Conservation (phyloP, 2,888 invertebrate genomes). For the Drosophila kambysellisi region DNA sequence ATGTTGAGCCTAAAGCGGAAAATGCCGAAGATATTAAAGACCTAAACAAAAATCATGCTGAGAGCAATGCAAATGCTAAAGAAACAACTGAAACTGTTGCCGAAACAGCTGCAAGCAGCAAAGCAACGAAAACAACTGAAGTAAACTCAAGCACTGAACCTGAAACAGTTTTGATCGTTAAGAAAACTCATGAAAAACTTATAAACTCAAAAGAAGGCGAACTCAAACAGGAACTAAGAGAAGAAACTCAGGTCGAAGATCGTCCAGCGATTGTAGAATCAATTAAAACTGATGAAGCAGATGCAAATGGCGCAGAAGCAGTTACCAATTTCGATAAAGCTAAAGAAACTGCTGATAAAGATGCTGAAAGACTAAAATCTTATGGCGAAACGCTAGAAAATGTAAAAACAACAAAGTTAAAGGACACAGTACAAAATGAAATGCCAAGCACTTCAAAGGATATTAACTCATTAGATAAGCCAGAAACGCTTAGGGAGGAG, state of each 20-base stretch:
- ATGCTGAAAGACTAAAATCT: neutral
- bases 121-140: neutral
- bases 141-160: neutral
- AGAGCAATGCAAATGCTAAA: neutral
- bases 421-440: constrained; percentile 22
- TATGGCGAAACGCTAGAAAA: neutral
- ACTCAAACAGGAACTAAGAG: neutral
- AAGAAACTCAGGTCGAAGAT: neutral
- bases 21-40: constrained; percentile 1
- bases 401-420: neutral
- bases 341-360: neutral
- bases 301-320: neutral
- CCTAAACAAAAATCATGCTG: neutral
- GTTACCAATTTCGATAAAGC: neutral
- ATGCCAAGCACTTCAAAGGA: constrained; percentile 43
- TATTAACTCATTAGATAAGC: constrained; percentile 2
- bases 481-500: neutral
- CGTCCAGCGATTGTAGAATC: constrained; percentile 1
- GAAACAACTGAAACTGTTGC: neutral
- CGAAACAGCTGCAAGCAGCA: neutral
- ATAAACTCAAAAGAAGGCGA: neutral
- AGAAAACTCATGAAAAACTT: neutral
- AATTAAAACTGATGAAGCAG: neutral
- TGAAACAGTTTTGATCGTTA: neutral
- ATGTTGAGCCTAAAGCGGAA: neutral